Evolutionary conservation across 2,797 vertebrate species (phyloP), one percentile per base, ranked within the genome.

Genomic region (Mastacembelus armatus): DNA sequence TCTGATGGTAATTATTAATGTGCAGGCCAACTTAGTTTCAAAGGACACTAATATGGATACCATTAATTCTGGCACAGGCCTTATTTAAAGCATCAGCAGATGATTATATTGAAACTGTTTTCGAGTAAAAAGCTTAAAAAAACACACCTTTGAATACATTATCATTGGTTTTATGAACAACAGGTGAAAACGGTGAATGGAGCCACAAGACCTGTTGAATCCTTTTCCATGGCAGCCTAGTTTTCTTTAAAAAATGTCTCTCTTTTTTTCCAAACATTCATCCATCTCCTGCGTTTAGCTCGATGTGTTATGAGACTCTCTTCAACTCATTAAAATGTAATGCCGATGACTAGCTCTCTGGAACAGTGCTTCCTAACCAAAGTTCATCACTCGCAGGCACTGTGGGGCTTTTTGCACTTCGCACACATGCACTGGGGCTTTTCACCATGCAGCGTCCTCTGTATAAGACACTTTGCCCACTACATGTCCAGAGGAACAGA

Each of bases 321-420:
- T 93, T 91, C 91, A 95, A 93, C 93, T 95, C 95, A 95, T 95
- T 95, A 94, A 95, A 95, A 92, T 94, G 91, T 94, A 94, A 94
- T 94, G 92, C 92, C 89, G 91, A 93, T 92, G 93, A 89, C 89
- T 89, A 94, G 91, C 93, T 94, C 93, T 91, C 93, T 93, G 92
- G 93, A 94, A 94, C 93, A 93, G 90, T 93, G 94, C 93, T 90
- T 93, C 91, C 93, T 94, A 93, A 93, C 91, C 92, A 95, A 95
- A 95, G 95, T 95, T 96, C 93, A 96, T 92, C 91, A 90, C 92
- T 90, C 80, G 87, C 86, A 80, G 79, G 48, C 82, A 77, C 85
- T 77, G 59, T 81, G 71, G 81, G 76, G 51, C 58, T 77, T 76
- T 84, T 78, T 85, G 81, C 75, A 85, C 85, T 83, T 86, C 81